Evolutionary conservation across 2,113 vertebrate species (phyloP).

Genomic region (Gracilinanus agilis): DNA sequence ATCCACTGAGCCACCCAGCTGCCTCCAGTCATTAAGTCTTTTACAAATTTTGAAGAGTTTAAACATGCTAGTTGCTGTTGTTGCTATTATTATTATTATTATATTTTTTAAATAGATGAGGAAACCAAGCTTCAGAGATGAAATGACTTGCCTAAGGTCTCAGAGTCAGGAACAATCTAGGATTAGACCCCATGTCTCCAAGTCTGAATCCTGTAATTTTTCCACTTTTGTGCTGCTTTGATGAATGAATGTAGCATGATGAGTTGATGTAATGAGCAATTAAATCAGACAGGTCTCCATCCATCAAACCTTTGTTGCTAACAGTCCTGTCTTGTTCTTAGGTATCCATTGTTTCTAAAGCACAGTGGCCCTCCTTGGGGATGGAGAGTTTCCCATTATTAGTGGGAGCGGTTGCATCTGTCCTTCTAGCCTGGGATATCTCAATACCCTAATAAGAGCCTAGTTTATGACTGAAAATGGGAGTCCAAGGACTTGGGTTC

Average conservation of each 20-base stretch:
- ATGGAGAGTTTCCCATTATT: conserved; percentile 48
- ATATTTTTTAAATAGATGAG: no score
- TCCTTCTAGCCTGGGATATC: neutral
- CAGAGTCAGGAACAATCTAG: neutral
- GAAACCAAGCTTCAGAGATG: neutral
- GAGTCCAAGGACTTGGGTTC: neutral
- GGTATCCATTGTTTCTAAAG: conserved; percentile 26
- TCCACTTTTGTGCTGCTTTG: conserved; percentile 2
- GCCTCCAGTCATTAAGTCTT: neutral
- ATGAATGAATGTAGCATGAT: conserved; percentile 45
- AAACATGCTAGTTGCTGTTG: no score
- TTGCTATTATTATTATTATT: no score
- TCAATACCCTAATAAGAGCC: neutral
- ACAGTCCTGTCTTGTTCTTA: conserved; percentile 18
- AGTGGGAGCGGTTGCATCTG: conserved; percentile 40
- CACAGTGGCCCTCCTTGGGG: conserved; percentile 2
- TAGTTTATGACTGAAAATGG: neutral
- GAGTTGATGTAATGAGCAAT: conserved; percentile 61
- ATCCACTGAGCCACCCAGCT: neutral
- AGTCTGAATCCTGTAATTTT: neutral
- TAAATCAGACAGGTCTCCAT: conserved; percentile 60
- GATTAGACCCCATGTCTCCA: conserved; percentile 8
- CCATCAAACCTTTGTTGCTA: conserved; percentile 47
- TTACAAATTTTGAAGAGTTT: no score
- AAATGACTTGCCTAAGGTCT: neutral